These are phyloP conservation scores for Peromyscus californicus DNA, from an alignment of 2,113 vertebrate genomes.

Conservation along the genomic window DNA sequence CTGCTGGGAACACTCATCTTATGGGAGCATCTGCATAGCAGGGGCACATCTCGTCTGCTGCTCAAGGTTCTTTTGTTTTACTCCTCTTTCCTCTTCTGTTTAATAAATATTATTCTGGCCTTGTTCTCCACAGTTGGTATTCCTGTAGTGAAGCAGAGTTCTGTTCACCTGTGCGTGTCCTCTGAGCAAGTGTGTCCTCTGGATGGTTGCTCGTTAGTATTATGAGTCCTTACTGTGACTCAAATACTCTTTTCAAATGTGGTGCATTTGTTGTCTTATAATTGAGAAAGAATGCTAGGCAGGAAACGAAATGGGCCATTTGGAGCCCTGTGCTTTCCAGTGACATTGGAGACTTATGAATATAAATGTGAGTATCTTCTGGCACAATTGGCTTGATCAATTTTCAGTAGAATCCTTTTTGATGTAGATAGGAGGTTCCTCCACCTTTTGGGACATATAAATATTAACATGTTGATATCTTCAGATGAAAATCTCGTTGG, in stretches of 20 bases:
- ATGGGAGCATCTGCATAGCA: neutral
- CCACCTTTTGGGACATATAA: neutral
- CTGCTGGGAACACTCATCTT: neutral
- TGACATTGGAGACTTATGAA: neutral
- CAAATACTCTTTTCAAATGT: neutral
- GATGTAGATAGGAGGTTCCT: neutral
- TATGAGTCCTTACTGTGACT: neutral
- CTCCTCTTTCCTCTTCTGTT: neutral
- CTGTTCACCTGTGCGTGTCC: neutral
- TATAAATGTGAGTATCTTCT: neutral
- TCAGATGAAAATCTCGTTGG: neutral
- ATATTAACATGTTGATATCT: neutral
- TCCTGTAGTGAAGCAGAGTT: neutral
- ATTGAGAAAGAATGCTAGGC: neutral
- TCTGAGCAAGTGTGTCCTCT: neutral
- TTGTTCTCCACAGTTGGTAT: neutral
- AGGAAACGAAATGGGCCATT: neutral
- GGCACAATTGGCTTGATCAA: neutral
- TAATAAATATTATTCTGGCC: neutral
- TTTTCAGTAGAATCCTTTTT: neutral
- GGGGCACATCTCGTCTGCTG: neutral
- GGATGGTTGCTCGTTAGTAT: neutral
- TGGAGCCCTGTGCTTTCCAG: neutral
- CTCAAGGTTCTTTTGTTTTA: neutral
- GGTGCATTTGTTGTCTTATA: neutral